These are phyloP conservation scores for Holothuria glaberrima DNA, from an alignment of 35 echinoderm and acorn worm genomes.

Conservation along the genomic window DNA sequence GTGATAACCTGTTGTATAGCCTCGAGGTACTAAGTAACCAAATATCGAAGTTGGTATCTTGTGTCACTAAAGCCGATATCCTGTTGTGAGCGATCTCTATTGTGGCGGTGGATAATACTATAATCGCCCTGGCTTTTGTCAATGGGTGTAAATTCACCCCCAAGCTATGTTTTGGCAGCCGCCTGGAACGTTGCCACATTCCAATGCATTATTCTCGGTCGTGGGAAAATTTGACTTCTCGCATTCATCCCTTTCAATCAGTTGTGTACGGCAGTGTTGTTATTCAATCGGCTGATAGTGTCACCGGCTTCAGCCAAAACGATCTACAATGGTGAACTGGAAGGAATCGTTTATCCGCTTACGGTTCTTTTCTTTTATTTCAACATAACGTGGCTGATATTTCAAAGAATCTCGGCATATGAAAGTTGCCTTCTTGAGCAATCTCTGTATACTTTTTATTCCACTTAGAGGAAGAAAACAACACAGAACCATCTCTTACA, in stretches of 20 bases:
- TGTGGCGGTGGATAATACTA: constrained; percentile 23
- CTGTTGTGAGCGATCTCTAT: constrained; percentile 27
- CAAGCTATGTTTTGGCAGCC: constrained; percentile 30
- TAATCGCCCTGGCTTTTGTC: constrained; percentile 47
- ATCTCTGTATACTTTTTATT: no score
- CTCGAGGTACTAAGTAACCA: constrained; percentile 29
- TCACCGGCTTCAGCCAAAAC: constrained; percentile 6
- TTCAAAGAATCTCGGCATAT: no score
- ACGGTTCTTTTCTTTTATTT: no score
- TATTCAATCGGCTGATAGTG: background rate
- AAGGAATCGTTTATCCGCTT: no score
- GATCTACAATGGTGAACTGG: constrained; percentile 14
- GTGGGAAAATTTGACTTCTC: constrained; percentile 49
- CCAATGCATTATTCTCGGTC: constrained; percentile 35
- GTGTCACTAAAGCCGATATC: background rate
- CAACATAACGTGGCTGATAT: no score
- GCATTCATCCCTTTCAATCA: constrained; percentile 3
- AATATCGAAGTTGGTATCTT: constrained; percentile 13
- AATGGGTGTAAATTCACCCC: constrained; percentile 44
- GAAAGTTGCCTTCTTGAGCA: no score
- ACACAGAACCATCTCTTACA: no score
- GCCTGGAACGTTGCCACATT: constrained; percentile 38
- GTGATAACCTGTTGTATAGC: constrained; percentile 13
- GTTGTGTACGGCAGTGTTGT: constrained; percentile 16
- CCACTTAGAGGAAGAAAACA: no score